Evolutionary conservation across 2,113 vertebrate species (phyloP).

Genomic region (Stercorarius parasiticus): DNA sequence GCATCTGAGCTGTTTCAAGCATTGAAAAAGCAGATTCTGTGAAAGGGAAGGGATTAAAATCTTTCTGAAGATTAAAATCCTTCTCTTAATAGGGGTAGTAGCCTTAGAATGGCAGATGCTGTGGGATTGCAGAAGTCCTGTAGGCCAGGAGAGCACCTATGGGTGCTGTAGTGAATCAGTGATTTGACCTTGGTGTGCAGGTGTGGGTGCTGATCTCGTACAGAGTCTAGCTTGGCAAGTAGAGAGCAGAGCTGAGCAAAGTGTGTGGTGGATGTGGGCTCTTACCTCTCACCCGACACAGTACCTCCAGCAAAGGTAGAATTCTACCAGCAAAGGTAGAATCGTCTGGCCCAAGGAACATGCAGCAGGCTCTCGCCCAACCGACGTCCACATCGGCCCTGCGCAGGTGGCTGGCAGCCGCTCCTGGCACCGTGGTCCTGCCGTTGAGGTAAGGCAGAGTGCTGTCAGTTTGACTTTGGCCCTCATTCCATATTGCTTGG

Average conservation of each 20-base stretch:
- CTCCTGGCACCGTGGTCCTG: neutral
- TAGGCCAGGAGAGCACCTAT: neutral
- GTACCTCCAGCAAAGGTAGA: rapidly evolving
- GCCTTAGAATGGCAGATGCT: neutral
- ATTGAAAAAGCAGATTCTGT: neutral
- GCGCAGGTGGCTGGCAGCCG: neutral
- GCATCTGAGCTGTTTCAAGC: neutral
- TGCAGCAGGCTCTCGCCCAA: no score
- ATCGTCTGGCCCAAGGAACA: neutral
- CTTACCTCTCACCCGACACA: rapidly evolving
- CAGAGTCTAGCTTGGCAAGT: no score
- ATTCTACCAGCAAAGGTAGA: neutral
- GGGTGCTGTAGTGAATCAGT: neutral
- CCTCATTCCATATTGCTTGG: neutral
- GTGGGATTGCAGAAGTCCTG: rapidly evolving
- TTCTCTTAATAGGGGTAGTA: neutral
- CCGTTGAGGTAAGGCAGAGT: neutral
- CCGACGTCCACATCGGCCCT: rapidly evolving
- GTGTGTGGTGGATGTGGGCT: rapidly evolving
- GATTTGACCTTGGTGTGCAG: rapidly evolving
- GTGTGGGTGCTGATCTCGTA: rapidly evolving
- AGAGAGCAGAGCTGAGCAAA: neutral
- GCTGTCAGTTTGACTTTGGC: rapidly evolving
- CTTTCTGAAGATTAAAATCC: neutral
- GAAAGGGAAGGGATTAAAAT: neutral